A percentile compares a stretch with the other conserved stretches of the same genome.
phyloP scores from a whole-genome alignment of 2,888 invertebrate species.

The Gasteruption jaculator region DNA sequence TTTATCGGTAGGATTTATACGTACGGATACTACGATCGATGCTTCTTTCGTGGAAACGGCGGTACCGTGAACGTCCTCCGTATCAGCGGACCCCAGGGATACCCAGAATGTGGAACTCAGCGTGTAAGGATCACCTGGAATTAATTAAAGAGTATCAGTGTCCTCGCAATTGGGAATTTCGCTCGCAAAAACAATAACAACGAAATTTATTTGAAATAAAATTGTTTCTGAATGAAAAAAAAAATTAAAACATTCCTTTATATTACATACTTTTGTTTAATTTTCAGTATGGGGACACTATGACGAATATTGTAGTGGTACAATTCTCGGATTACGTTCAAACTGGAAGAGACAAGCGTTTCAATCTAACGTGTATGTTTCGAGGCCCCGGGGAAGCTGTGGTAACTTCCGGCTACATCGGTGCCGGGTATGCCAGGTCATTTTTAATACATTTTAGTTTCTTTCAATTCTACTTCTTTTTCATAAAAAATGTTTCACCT shows the following conservation, averaged over 20 bases:
- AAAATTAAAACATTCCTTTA: too few species aligned
- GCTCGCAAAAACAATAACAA: too few species aligned
- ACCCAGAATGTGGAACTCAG: slow-evolving; percentile 89
- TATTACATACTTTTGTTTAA: too few species aligned
- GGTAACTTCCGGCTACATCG: slow-evolving; percentile 88
- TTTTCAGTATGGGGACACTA: slow-evolving; percentile 81
- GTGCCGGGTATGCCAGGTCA: slow-evolving; percentile 69
- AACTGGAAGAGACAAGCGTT: slow-evolving; percentile 84
- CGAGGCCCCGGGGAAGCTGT: slow-evolving; percentile 90
- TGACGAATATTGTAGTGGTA: slow-evolving; percentile 91
- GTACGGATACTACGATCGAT: slow-evolving; percentile 84
- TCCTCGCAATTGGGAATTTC: background rate
- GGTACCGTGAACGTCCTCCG: slow-evolving; percentile 77
- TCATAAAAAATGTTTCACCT: background rate
- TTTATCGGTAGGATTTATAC: slow-evolving; percentile 89
- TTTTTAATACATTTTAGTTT: slow-evolving; percentile 14
- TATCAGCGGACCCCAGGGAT: slow-evolving; percentile 87
- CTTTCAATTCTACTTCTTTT: background rate
- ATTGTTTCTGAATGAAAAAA: too few species aligned
- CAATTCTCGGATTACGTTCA: slow-evolving; percentile 92
- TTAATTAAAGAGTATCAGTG: background rate
- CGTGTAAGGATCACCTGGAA: too few species aligned
- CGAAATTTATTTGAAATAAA: too few species aligned
- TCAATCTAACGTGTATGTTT: slow-evolving; percentile 89
- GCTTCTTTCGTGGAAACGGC: slow-evolving; percentile 88